Conservation (phyloP, 53 echinoderm and acorn worm species). For the Arbacia lixula region DNA sequence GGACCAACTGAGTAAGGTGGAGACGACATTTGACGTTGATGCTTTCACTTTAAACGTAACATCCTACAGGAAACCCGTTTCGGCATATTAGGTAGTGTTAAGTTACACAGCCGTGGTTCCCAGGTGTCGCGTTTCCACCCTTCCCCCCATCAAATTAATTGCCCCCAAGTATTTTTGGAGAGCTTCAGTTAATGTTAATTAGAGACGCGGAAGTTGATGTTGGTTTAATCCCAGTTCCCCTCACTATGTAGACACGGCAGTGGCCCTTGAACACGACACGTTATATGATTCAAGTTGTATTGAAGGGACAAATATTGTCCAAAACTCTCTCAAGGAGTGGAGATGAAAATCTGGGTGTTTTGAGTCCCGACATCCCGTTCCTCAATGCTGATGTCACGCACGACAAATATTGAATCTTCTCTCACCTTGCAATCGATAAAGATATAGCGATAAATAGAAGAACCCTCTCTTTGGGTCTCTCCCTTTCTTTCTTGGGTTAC, state of each 20-base stretch:
- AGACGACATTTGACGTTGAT: no score
- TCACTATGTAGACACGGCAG: no score
- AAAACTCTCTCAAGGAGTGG: not conserved
- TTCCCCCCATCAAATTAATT: slow-evolving; percentile 38
- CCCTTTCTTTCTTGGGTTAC: slow-evolving; percentile 6
- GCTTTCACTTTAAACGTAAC: no score
- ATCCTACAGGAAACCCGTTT: no score
- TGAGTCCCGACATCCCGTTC: slow-evolving; percentile 11
- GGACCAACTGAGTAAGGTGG: no score
- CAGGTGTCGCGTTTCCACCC: slow-evolving; percentile 11
- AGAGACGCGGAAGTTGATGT: not conserved
- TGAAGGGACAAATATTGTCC: slow-evolving; percentile 33
- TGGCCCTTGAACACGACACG: no score
- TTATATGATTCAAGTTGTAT: no score
- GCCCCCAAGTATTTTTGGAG: slow-evolving; percentile 8
- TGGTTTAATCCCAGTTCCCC: not conserved
- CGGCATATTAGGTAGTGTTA: slow-evolving; percentile 23
- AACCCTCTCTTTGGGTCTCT: slow-evolving; percentile 17
- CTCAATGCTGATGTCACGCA: slow-evolving; percentile 26
- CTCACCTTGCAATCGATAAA: slow-evolving; percentile 44
- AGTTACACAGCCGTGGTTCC: slow-evolving; percentile 14
- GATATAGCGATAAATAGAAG: slow-evolving; percentile 8
- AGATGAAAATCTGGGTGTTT: slow-evolving; percentile 24
- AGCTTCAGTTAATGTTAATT: slow-evolving; percentile 12
- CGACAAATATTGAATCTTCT: slow-evolving; percentile 45